Percentiles rank a stretch among this genome's conserved stretches.
Conservation (phyloP, 2,888 invertebrate species). For the Elmis aenea region DNA sequence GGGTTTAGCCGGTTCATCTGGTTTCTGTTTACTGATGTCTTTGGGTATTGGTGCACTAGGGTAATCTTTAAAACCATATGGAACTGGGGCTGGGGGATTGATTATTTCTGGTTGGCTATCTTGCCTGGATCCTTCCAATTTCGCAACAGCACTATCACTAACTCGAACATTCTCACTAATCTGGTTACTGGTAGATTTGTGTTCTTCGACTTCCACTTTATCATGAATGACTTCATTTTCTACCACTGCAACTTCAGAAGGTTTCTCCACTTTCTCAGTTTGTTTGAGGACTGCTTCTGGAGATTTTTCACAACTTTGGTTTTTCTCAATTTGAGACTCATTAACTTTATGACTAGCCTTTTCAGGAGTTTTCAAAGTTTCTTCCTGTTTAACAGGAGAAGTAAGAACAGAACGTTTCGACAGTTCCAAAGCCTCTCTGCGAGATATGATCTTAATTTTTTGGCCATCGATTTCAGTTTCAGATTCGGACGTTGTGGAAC, state of each 20-base stretch:
- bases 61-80: not conserved
- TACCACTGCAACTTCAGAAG: constrained; percentile 8
- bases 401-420: constrained; percentile 24
- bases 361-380: constrained; percentile 15
- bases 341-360: constrained; percentile 13
- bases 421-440: constrained; percentile 40
- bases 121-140: not conserved
- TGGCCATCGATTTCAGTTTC: constrained; percentile 48
- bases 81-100: not conserved
- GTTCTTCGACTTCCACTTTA: not conserved
- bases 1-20: constrained; percentile 2
- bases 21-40: not conserved
- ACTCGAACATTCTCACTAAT: not conserved
- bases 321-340: not conserved
- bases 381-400: constrained; percentile 18
- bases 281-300: constrained; percentile 11
- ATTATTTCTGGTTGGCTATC: not conserved
- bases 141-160: not conserved
- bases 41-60: not conserved
- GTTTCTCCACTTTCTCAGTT: constrained; percentile 9
- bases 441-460: constrained; percentile 45
- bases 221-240: constrained; percentile 6
- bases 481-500: constrained; percentile 44
- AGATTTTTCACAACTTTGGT: constrained; percentile 1
- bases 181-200: not conserved